Percentiles rank a stretch among this genome's conserved stretches.
Conservation (phyloP, 1,140 invertebrate species). For the Plodia interpunctella region DNA sequence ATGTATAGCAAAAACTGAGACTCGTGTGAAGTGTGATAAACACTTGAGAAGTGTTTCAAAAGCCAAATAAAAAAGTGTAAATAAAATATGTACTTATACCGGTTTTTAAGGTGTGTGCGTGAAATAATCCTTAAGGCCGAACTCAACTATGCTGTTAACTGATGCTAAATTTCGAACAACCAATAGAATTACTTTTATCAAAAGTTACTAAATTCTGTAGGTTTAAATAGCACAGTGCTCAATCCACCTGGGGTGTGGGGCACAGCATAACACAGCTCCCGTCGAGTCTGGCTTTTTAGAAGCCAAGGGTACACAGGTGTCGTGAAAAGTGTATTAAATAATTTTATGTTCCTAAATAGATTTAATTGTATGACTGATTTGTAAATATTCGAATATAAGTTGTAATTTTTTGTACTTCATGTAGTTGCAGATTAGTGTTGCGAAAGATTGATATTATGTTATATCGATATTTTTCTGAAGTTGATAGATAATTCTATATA, state of each 20-base stretch:
- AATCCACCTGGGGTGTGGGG: too few species aligned
- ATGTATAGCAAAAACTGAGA: conserved; percentile 41
- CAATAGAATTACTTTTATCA: too few species aligned
- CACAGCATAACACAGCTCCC: too few species aligned
- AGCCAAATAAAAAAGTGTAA: conserved; percentile 4
- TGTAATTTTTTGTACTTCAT: conserved; percentile 3
- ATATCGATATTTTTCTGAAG: neutral
- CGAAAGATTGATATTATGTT: neutral
- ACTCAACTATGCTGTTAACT: too few species aligned
- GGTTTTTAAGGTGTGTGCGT: neutral
- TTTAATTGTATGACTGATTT: conserved; percentile 44
- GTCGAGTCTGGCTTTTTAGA: too few species aligned
- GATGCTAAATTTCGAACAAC: too few species aligned
- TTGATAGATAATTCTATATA: neutral
- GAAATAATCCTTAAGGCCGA: too few species aligned
- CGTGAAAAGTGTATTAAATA: conserved; percentile 44
- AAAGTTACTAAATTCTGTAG: too few species aligned
- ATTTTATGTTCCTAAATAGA: conserved; percentile 50
- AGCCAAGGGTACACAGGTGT: conserved; percentile 11
- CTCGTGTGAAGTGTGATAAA: conserved; percentile 22
- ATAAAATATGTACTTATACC: neutral
- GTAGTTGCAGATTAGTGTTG: neutral
- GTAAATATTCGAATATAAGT: conserved; percentile 43
- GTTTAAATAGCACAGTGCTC: too few species aligned
- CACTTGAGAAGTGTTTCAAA: conserved; percentile 2